Percentiles rank a stretch among this genome's conserved stretches.
Conservation (phyloP, 2,113 vertebrate species). For the Tetrao urogallus region DNA sequence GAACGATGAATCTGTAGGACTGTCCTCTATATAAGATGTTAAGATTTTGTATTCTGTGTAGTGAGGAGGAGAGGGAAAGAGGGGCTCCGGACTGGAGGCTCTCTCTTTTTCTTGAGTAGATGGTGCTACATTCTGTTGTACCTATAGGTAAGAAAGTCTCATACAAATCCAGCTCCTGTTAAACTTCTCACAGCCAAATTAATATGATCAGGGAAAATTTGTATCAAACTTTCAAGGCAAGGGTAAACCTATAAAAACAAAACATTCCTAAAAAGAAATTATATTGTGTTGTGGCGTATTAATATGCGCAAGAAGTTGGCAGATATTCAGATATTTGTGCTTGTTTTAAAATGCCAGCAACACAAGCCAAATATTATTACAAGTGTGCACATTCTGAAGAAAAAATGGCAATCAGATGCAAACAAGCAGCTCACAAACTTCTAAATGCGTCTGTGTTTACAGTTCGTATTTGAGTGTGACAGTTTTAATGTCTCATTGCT, state of each 20-base stretch:
- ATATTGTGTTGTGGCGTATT: not conserved
- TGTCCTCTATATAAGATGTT: accelerated
- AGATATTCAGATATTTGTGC: not conserved
- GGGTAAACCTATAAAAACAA: not conserved
- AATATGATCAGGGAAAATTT: not conserved
- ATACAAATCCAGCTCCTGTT: not conserved
- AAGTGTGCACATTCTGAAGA: not conserved
- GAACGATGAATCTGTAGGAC: not conserved
- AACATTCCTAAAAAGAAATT: not conserved
- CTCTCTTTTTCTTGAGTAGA: not conserved
- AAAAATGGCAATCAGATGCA: not conserved
- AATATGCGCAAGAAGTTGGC: not conserved
- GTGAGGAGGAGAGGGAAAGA: not conserved
- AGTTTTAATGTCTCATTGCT: not conserved
- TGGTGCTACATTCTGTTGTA: not conserved
- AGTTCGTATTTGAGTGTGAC: not conserved
- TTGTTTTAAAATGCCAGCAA: not conserved
- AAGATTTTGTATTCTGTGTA: not conserved
- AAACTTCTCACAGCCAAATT: not conserved
- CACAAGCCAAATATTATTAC: not conserved
- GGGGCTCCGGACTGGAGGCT: not conserved
- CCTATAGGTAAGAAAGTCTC: not conserved
- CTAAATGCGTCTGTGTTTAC: not conserved
- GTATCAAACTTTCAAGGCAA: not conserved
- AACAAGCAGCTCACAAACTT: not conserved